Conservation (phyloP, 2,113 vertebrate genomes). For the Melanerpes formicivorus region DNA sequence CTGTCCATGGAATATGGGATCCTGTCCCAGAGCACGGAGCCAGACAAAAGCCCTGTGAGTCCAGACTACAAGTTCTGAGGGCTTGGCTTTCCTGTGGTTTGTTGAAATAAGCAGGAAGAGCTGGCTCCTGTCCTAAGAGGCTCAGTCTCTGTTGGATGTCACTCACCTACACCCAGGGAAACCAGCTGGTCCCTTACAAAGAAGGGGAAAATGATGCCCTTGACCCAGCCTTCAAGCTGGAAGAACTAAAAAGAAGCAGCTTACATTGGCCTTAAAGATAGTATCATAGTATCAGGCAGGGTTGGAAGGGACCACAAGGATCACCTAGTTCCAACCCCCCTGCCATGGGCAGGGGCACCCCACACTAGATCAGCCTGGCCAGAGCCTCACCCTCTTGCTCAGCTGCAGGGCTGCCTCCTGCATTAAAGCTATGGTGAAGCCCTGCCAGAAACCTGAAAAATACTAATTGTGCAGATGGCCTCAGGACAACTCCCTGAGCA, state of each 20-base stretch:
- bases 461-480: background rate
- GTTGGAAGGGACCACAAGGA: too few relatives aligned
- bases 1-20: background rate
- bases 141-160: background rate
- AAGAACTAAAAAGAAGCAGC: background rate
- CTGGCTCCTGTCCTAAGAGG: background rate
- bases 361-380: too few relatives aligned
- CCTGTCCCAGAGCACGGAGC: background rate
- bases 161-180: background rate
- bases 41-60: background rate
- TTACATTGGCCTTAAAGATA: background rate
- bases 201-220: background rate
- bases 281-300: too few relatives aligned
- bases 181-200: background rate
- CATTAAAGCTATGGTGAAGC: background rate
- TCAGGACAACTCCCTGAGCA: background rate
- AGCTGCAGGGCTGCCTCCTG: background rate
- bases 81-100: background rate
- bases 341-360: too few relatives aligned
- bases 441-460: background rate
- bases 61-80: background rate
- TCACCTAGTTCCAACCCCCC: too few relatives aligned
- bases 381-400: too few relatives aligned
- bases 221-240: background rate
- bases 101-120: background rate